These are phyloP conservation scores for Neopelma chrysocephalum DNA, from an alignment of 2,797 vertebrate genomes.

Conservation along the genomic window DNA sequence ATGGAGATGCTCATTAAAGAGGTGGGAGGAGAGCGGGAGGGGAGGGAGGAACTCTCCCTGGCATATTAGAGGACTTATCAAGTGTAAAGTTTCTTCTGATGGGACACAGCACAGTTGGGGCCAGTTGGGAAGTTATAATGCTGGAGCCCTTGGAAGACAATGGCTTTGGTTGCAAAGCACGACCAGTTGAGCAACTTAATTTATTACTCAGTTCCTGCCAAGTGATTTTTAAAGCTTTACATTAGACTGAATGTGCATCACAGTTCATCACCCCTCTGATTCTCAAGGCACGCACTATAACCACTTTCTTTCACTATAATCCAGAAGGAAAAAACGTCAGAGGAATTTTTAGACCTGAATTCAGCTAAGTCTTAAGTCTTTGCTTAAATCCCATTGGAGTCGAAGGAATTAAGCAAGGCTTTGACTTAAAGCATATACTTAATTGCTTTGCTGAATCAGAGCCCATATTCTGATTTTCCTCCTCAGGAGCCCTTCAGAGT, in stretches of 20 bases:
- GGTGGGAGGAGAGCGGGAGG: background rate
- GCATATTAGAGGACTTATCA: constrained; percentile 11
- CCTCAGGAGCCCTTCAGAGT: background rate
- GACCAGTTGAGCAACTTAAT: constrained; percentile 6
- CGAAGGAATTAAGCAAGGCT: constrained; percentile 57
- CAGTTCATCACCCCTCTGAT: constrained; percentile 10
- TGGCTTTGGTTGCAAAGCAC: background rate
- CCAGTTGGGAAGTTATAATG: background rate
- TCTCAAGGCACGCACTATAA: background rate
- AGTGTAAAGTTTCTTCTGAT: constrained; percentile 16
- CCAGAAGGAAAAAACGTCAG: background rate
- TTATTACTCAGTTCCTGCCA: constrained; percentile 23
- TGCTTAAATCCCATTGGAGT: constrained; percentile 60
- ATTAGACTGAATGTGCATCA: background rate
- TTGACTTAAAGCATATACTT: constrained; percentile 40
- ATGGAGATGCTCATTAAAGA: constrained; percentile 24
- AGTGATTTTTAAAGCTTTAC: constrained; percentile 32
- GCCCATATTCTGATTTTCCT: constrained; percentile 38
- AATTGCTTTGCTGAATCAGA: constrained; percentile 61
- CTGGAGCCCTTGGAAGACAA: background rate
- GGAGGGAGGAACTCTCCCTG: background rate
- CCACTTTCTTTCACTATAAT: background rate
- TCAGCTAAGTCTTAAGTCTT: background rate
- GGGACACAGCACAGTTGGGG: background rate
- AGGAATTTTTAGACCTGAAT: constrained; percentile 61